Percentiles rank a stretch among this genome's conserved stretches.
phyloP scores from a whole-genome alignment of 2,888 invertebrate genomes.

The Heliconius cydno region DNA sequence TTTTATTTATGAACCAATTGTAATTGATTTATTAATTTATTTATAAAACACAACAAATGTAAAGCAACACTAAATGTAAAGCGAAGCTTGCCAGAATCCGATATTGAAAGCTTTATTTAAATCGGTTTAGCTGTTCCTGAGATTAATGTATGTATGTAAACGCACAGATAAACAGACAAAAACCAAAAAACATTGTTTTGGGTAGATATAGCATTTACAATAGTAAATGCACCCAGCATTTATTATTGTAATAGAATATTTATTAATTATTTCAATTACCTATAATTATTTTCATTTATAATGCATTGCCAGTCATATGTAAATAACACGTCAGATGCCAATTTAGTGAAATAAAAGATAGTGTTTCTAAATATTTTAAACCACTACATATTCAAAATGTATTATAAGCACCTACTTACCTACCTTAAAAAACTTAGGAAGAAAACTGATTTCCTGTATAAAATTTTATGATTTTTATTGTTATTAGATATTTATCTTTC shows the following conservation, averaged over 20 bases:
- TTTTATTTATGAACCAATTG: not conserved
- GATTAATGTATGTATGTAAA: too few species aligned
- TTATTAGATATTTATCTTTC: not conserved
- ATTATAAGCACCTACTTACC: not conserved
- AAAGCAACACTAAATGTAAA: too few species aligned
- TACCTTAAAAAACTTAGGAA: not conserved
- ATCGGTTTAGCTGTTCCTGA: too few species aligned
- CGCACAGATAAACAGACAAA: too few species aligned
- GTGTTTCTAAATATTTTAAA: not conserved
- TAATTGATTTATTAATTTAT: not conserved
- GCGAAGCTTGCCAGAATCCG: too few species aligned
- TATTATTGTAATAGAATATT: too few species aligned
- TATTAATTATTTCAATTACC: too few species aligned
- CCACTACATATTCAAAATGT: not conserved
- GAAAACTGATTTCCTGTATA: slow-evolving; percentile 15
- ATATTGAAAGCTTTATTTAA: too few species aligned
- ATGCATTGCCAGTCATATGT: not conserved
- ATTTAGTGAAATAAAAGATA: not conserved
- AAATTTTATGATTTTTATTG: not conserved
- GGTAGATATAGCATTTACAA: too few species aligned
- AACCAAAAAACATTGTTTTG: too few species aligned
- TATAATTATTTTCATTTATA: not conserved
- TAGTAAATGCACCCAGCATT: too few species aligned
- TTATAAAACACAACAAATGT: too few species aligned
- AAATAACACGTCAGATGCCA: not conserved